Evolutionary conservation across 1,140 invertebrate species (phyloP).

Genomic region (Anagrus nilaparvatae): DNA sequence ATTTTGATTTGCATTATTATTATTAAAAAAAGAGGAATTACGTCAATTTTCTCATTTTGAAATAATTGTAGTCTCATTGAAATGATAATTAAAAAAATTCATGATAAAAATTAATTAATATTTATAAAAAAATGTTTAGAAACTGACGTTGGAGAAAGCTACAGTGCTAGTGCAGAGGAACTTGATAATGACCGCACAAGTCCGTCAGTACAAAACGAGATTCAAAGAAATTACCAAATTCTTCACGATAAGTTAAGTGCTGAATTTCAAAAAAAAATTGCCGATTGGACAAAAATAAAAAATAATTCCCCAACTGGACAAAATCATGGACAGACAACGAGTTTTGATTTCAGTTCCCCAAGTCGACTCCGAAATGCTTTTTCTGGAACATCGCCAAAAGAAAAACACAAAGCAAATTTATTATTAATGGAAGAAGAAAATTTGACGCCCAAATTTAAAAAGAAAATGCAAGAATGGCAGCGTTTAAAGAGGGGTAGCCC

Average conservation of each 20-base stretch:
- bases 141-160: constrained; percentile 17
- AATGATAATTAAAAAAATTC: too few relatives aligned
- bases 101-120: too few relatives aligned
- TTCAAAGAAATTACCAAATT: constrained; percentile 50
- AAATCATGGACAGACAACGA: too few relatives aligned
- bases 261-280: constrained; percentile 61
- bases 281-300: constrained; percentile 59
- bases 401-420: constrained; percentile 19
- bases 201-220: constrained; percentile 38
- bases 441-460: constrained; percentile 64
- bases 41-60: too few relatives aligned
- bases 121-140: too few relatives aligned
- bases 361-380: too few relatives aligned
- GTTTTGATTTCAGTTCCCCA: background rate
- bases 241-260: constrained; percentile 57
- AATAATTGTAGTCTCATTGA: too few relatives aligned
- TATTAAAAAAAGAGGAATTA: too few relatives aligned
- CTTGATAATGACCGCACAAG: constrained; percentile 19
- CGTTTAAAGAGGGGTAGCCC: constrained; percentile 54
- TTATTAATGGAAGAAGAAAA: constrained; percentile 48
- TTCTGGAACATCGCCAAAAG: constrained; percentile 10
- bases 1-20: too few relatives aligned
- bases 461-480: constrained; percentile 78
- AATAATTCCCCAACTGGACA: background rate
- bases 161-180: constrained; percentile 26